These are phyloP conservation scores for Tympanuchus pallidicinctus DNA, from an alignment of 2,113 vertebrate genomes.

Conservation along the genomic window DNA sequence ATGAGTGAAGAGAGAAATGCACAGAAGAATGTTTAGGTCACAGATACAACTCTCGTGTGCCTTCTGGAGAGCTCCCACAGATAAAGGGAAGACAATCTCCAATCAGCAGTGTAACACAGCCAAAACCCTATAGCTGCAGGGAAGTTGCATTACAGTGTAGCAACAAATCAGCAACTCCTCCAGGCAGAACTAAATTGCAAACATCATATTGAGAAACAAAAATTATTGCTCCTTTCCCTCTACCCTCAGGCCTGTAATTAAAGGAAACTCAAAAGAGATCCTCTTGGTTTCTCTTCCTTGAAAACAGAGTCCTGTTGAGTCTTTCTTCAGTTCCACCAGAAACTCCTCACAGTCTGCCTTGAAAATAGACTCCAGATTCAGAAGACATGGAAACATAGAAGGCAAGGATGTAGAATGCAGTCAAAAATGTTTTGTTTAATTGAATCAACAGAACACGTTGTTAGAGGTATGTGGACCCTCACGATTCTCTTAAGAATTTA, in stretches of 20 bases:
- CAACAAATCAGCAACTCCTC: slow-evolving; percentile 54
- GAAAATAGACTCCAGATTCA: not conserved
- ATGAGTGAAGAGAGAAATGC: not conserved
- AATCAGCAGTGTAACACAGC: not conserved
- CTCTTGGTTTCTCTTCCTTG: slow-evolving; percentile 39
- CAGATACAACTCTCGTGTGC: not conserved
- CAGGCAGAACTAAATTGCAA: slow-evolving; percentile 47
- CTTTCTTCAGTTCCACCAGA: not conserved
- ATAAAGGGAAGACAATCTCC: not conserved
- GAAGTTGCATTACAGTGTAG: slow-evolving; percentile 26
- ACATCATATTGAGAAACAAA: slow-evolving; percentile 18
- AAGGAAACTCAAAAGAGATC: slow-evolving; percentile 30
- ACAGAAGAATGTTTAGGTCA: not conserved
- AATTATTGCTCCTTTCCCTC: slow-evolving; percentile 16
- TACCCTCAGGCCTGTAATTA: slow-evolving; percentile 46
- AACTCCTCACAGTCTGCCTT: not conserved
- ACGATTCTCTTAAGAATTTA: not conserved
- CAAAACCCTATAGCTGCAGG: slow-evolving; percentile 11
- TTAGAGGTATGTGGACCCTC: not conserved
- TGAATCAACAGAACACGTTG: not conserved
- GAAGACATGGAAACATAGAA: not conserved
- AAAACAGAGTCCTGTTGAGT: slow-evolving; percentile 45
- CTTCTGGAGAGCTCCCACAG: not conserved
- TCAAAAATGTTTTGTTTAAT: not conserved
- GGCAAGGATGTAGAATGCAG: not conserved